phyloP scores from a whole-genome alignment of 2,113 vertebrate species.

The Brachyhypopomus gauderio region DNA sequence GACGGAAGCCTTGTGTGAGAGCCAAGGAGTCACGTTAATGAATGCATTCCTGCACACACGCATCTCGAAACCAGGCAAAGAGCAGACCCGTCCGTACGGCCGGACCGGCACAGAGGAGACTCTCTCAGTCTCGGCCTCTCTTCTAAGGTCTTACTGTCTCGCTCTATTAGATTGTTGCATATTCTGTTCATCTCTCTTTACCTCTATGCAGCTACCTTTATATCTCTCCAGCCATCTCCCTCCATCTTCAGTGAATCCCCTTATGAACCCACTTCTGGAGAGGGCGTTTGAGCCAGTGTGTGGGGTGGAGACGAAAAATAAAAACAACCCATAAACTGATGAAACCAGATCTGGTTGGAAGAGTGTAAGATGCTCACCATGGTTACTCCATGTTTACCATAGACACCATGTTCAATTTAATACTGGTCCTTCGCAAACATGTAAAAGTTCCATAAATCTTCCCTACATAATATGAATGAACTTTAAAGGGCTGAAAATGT shows the following conservation, averaged over 20 bases:
- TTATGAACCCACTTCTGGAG: constrained; percentile 4
- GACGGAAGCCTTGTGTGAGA: constrained; percentile 74
- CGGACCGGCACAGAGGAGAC: constrained; percentile 58
- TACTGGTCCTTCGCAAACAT: background rate
- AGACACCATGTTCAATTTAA: background rate
- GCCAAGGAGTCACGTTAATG: constrained; percentile 79
- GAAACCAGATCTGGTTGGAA: constrained; percentile 43
- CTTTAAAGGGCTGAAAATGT: constrained; percentile 4
- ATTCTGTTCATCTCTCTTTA: background rate
- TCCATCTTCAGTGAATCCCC: background rate
- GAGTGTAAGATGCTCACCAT: constrained; percentile 15
- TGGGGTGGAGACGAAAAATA: constrained; percentile 46
- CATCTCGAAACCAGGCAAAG: constrained; percentile 65
- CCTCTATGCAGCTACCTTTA: background rate
- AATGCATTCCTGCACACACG: constrained; percentile 84
- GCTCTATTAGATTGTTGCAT: background rate
- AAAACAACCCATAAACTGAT: constrained; percentile 53
- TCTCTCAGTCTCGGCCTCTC: constrained; percentile 23
- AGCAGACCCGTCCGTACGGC: constrained; percentile 25
- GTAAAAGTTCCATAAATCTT: background rate
- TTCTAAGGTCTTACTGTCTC: background rate
- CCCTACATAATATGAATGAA: background rate
- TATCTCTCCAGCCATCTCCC: background rate
- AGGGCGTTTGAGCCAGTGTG: constrained; percentile 26
- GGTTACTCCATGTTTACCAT: constrained; percentile 30